These are phyloP conservation scores for Hedychridium roseum DNA, from an alignment of 2,888 invertebrate genomes.

Conservation along the genomic window DNA sequence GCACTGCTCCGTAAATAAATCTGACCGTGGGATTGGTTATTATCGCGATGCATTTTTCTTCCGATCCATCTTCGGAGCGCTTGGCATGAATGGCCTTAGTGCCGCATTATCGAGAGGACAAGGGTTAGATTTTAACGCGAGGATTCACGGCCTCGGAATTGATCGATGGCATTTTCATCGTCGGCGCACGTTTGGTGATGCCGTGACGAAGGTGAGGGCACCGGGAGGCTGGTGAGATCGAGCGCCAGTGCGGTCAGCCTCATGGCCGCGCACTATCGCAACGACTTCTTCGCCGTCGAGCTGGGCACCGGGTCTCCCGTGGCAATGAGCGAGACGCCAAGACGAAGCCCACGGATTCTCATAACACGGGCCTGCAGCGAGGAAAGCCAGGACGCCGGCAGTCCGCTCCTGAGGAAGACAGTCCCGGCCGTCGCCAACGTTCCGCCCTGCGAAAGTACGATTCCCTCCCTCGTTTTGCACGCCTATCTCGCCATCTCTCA, in stretches of 20 bases:
- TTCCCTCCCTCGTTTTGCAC: not conserved
- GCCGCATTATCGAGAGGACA: too few species aligned
- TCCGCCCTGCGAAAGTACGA: slow-evolving; percentile 52
- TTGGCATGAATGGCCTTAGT: too few species aligned
- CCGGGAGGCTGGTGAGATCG: slow-evolving; percentile 57
- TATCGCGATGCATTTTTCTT: too few species aligned
- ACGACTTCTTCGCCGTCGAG: slow-evolving; percentile 40
- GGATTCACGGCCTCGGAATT: too few species aligned
- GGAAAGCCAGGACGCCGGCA: slow-evolving; percentile 68
- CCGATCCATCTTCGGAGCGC: too few species aligned
- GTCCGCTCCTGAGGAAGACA: slow-evolving; percentile 48
- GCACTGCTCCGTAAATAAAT: too few species aligned
- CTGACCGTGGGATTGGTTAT: too few species aligned
- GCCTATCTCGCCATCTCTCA: not conserved
- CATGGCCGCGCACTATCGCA: slow-evolving; percentile 60
- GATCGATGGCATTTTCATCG: too few species aligned
- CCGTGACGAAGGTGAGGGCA: slow-evolving; percentile 40
- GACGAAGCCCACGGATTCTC: slow-evolving; percentile 74
- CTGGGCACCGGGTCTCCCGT: slow-evolving; percentile 30
- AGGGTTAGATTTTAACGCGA: too few species aligned
- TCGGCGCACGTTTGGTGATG: too few species aligned
- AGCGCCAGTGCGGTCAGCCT: slow-evolving; percentile 69
- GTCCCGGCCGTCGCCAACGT: slow-evolving; percentile 28
- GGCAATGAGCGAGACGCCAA: slow-evolving; percentile 46
- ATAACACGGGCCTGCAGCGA: slow-evolving; percentile 79